Conservation (phyloP, 2,888 invertebrate genomes). For the Endotricha flammealis region DNA sequence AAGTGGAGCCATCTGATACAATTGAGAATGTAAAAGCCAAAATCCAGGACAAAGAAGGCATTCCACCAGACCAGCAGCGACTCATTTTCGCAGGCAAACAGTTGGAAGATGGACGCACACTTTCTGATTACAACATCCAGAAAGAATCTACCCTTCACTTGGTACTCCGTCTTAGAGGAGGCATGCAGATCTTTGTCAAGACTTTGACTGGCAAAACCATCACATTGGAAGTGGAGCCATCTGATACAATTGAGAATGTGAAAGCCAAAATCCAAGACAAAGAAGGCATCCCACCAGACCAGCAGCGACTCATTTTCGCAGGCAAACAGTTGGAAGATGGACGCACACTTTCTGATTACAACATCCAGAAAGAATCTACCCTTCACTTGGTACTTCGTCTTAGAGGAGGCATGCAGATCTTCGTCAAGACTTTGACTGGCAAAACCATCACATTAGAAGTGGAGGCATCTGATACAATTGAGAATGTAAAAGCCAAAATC, state of each 20-base stretch:
- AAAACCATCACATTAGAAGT: conserved; percentile 20
- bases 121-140: conserved; percentile 24
- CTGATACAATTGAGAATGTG: conserved; percentile 19
- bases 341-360: conserved; percentile 18
- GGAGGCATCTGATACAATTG: conserved; percentile 18
- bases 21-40: conserved; percentile 25
- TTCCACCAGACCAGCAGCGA: conserved; percentile 24
- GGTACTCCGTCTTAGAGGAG: conserved; percentile 21
- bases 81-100: conserved; percentile 24
- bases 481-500: conserved; percentile 22
- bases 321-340: conserved; percentile 18
- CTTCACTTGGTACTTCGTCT: conserved; percentile 16
- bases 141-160: conserved; percentile 24
- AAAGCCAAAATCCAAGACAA: conserved; percentile 24
- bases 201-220: conserved; percentile 24
- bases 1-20: conserved; percentile 22
- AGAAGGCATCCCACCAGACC: conserved; percentile 19
- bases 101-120: conserved; percentile 22
- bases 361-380: conserved; percentile 18
- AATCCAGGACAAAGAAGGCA: conserved; percentile 24
- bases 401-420: conserved; percentile 20
- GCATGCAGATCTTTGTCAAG: conserved; percentile 25
- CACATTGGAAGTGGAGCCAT: conserved; percentile 21
- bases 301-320: conserved; percentile 15
- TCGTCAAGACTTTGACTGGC: conserved; percentile 18